These are phyloP conservation scores for Labrus mixtus DNA, from an alignment of 2,113 vertebrate species.

Conservation along the genomic window DNA sequence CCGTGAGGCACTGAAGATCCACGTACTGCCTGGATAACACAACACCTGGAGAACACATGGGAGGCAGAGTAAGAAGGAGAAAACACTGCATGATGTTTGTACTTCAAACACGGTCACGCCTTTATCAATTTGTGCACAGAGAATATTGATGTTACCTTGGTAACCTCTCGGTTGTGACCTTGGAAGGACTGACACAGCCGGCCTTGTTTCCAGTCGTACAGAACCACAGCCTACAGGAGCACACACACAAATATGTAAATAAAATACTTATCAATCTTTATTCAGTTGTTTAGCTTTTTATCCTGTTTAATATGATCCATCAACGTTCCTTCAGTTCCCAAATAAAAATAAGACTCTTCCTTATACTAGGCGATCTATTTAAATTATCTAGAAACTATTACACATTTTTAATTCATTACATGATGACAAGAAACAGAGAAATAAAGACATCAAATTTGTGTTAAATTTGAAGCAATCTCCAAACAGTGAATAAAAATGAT, in stretches of 20 bases:
- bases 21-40: slow-evolving; percentile 85
- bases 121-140: slow-evolving; percentile 39
- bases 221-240: slow-evolving; percentile 86
- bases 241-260: not conserved
- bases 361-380: too few species aligned
- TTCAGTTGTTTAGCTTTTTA: not conserved
- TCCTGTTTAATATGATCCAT: not conserved
- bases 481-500: not conserved
- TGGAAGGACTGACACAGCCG: slow-evolving; percentile 85
- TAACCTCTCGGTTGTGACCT: slow-evolving; percentile 92
- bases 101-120: slow-evolving; percentile 1
- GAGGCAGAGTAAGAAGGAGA: slow-evolving; percentile 11
- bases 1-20: slow-evolving; percentile 94
- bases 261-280: not conserved
- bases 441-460: too few species aligned
- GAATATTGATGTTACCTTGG: slow-evolving; percentile 88
- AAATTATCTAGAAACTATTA: too few species aligned
- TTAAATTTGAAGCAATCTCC: not conserved
- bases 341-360: too few species aligned
- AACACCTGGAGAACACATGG: slow-evolving; percentile 80
- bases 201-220: slow-evolving; percentile 92
- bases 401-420: too few species aligned
- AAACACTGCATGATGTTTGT: not conserved
- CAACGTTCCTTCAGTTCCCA: too few species aligned
- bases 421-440: too few species aligned